Base-by-base conservation (phyloP, 2,888 invertebrate species). In the Pandemis corylana region DNA sequence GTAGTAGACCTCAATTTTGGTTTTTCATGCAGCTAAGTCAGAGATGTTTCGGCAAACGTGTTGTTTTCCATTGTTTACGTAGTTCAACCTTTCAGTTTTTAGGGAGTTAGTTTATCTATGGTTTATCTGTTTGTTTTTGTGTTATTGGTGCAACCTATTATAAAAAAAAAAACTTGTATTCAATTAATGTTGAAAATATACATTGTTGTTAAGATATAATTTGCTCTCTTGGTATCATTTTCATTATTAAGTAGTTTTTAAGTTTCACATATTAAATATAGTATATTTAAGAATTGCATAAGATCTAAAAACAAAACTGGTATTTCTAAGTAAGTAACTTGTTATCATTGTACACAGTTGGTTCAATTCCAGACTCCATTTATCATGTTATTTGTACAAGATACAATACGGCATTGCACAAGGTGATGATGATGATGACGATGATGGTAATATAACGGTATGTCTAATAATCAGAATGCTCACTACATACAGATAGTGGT, bases 21-120 rank as follows among this genome's bases (percentile, higher is more conserved):
- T 67, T 62, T 71, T 56, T 62, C 75, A 71, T 75, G 66, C 13
- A 75, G 71, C 65, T 66, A 67, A 67, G 67, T 36, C 71, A 63
- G 62, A 42, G 15, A 62, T 44, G n/a, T 63, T 75, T 75, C 53
- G n/a, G 67, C 42, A 46, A 75, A 71, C 62, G 67, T 75, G 75
- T 67, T 71, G 15, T 49, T 53, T 10, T n/a, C 51, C 7, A 41
- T 10, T 10, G 2, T 36, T 0, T 59, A 6, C 7, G 28, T 6
- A 12, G 5, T 46, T 41, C 7, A 7, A 51, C 13, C 7, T 13
- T 12, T 7, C 41, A 7, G n/a, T n/a, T 15, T 28, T 7, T 3
- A 56, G 20, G 0, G 5, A 49, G 20, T 12, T 64, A 5, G 13
- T 20, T 36, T 68, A 53, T n/a, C 9, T 62, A 41, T 41, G 5